phyloP scores from a whole-genome alignment of 2,888 invertebrate genomes.

The Julus scandinavius region DNA sequence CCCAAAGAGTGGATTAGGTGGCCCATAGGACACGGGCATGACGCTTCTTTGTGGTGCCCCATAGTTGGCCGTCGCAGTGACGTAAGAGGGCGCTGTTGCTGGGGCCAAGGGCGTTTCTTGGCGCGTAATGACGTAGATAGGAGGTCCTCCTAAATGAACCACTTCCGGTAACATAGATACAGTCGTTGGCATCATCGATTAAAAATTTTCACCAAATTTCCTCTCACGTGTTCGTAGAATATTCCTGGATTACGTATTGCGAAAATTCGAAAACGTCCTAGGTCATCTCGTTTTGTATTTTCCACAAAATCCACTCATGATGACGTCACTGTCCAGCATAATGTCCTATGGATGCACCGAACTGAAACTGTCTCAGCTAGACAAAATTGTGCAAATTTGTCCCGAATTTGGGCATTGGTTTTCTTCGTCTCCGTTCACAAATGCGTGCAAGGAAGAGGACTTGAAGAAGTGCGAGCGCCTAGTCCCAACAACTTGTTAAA shows the following conservation, averaged over 20 bases:
- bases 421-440: background rate
- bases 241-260: background rate
- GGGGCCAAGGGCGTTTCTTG: conserved; percentile 48
- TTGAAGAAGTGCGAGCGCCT: conserved; percentile 15
- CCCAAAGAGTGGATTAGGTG: conserved; percentile 56
- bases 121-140: conserved; percentile 20
- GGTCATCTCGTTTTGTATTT: conserved; percentile 34
- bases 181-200: conserved; percentile 23
- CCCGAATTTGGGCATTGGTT: conserved; percentile 15
- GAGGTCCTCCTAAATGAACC: conserved; percentile 47
- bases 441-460: background rate
- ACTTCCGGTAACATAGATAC: conserved; percentile 23
- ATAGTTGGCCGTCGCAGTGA: conserved; percentile 37
- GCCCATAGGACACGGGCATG: conserved; percentile 56
- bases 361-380: background rate
- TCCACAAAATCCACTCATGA: background rate
- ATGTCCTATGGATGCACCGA: background rate
- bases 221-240: background rate
- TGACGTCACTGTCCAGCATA: conserved; percentile 1
- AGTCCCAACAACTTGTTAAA: conserved; percentile 38
- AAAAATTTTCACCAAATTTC: background rate
- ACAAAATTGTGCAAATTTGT: background rate
- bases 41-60: conserved; percentile 3
- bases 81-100: conserved; percentile 13
- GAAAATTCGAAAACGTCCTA: background rate